A percentile compares a stretch with the other conserved stretches of the same genome.
phyloP scores from a whole-genome alignment of 2,888 invertebrate genomes.

The Latrodectus hesperus region DNA sequence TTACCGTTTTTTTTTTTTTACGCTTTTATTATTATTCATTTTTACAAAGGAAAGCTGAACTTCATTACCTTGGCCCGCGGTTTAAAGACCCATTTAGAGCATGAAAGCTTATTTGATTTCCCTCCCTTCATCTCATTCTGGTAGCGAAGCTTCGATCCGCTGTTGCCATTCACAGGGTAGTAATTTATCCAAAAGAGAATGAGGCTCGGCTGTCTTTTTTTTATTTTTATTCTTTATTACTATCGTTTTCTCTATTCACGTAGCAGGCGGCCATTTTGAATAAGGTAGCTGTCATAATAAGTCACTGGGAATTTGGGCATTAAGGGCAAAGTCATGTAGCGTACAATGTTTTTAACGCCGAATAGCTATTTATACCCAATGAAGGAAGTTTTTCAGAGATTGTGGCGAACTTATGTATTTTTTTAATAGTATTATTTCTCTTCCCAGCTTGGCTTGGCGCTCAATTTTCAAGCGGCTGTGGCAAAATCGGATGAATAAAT shows the following conservation, averaged over 20 bases:
- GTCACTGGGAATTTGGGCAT: conserved; percentile 43
- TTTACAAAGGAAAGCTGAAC: conserved; percentile 13
- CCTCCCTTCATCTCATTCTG: conserved; percentile 9
- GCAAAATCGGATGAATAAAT: neutral
- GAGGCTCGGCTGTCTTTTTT: conserved; percentile 1
- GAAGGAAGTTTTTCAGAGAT: conserved; percentile 27
- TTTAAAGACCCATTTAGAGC: conserved; percentile 41
- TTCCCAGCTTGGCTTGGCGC: conserved; percentile 4
- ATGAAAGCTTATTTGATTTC: conserved; percentile 45
- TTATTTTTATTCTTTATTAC: conserved; percentile 7
- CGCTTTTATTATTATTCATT: neutral
- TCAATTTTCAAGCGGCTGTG: conserved; percentile 30
- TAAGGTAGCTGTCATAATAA: conserved; percentile 53
- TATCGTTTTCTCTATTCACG: neutral
- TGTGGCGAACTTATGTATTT: conserved; percentile 16
- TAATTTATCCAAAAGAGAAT: conserved; percentile 48
- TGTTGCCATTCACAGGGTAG: conserved; percentile 35
- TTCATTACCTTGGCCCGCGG: conserved; percentile 39
- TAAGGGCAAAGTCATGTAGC: conserved; percentile 24
- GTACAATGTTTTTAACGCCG: conserved; percentile 36
- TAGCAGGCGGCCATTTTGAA: conserved; percentile 31
- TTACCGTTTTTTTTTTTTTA: neutral
- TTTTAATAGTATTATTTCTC: neutral
- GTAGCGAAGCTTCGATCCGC: conserved; percentile 31
- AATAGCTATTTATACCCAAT: conserved; percentile 38